phyloP scores from a whole-genome alignment of 2,888 invertebrate genomes.

The Temnothorax rugatulus region DNA sequence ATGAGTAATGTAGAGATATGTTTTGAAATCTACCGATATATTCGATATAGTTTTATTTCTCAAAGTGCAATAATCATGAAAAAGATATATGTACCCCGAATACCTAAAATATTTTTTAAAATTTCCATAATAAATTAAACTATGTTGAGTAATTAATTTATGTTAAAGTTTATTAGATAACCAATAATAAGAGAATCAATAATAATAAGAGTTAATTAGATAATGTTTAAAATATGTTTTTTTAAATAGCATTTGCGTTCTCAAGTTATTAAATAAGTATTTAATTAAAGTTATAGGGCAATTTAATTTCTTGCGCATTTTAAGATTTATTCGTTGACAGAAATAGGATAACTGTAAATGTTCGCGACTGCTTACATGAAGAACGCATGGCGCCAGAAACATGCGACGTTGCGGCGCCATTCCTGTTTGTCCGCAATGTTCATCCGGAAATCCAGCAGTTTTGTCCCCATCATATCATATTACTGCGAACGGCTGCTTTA shows the following conservation, averaged over 20 bases:
- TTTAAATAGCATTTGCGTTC: background rate
- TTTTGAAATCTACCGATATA: background rate
- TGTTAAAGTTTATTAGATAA: background rate
- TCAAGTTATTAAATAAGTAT: background rate
- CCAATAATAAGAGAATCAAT: too few species aligned
- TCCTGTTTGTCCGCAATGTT: slow-evolving; percentile 41
- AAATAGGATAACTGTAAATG: slow-evolving; percentile 18
- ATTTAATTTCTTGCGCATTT: background rate
- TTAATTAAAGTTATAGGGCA: background rate
- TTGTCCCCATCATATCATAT: slow-evolving; percentile 9
- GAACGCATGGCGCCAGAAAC: slow-evolving; percentile 33
- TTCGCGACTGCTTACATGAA: background rate
- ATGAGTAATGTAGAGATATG: background rate
- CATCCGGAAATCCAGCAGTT: slow-evolving; percentile 34
- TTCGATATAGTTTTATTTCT: background rate
- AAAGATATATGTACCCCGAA: background rate
- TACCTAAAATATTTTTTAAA: background rate
- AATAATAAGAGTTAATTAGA: background rate
- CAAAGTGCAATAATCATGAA: background rate
- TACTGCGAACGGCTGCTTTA: background rate
- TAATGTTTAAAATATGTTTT: background rate
- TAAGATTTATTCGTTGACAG: background rate
- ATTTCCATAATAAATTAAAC: background rate
- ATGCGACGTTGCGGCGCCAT: slow-evolving; percentile 43
- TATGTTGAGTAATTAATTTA: background rate